Evolutionary conservation across 1,140 invertebrate genomes (phyloP).

Genomic region (Tyrophagus putrescentiae): DNA sequence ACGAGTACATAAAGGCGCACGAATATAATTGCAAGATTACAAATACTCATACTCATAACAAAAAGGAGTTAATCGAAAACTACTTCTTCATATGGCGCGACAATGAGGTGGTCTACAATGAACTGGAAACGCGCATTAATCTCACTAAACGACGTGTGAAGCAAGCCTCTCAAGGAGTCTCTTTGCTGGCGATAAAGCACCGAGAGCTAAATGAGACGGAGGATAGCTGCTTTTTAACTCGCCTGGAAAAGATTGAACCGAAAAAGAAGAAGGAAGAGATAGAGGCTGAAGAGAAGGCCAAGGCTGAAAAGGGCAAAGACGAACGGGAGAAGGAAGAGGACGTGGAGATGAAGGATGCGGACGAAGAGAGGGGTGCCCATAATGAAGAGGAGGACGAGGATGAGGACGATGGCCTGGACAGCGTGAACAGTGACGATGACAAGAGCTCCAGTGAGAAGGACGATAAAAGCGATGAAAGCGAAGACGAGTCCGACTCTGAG

Average conservation of each 20-base stretch:
- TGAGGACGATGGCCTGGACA: background rate
- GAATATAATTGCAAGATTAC: conserved; percentile 99
- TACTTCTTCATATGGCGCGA: conserved; percentile 89
- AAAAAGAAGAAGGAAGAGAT: conserved; percentile 58
- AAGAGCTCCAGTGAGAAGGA: background rate
- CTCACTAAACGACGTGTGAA: conserved; percentile 74
- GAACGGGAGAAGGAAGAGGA: background rate
- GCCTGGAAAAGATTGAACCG: conserved; percentile 77
- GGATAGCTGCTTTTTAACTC: conserved; percentile 55
- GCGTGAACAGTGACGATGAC: background rate
- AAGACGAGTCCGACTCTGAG: conserved; percentile 23
- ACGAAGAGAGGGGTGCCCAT: background rate
- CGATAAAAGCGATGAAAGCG: conserved; percentile 3
- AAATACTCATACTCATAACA: conserved; percentile 88
- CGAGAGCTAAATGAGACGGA: conserved; percentile 68
- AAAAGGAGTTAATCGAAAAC: conserved; percentile 94
- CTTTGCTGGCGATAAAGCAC: conserved; percentile 73
- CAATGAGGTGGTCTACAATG: conserved; percentile 84
- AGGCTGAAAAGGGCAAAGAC: conserved; percentile 10
- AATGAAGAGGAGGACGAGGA: background rate
- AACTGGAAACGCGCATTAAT: conserved; percentile 83
- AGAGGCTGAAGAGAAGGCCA: conserved; percentile 30
- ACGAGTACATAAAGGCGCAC: conserved; percentile 85
- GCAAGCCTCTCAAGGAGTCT: conserved; percentile 49
- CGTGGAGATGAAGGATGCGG: background rate